Evolutionary conservation across 2,113 vertebrate species (phyloP), one percentile per base, ranked within the genome.

Genomic region (Leptodactylus fuscus): DNA sequence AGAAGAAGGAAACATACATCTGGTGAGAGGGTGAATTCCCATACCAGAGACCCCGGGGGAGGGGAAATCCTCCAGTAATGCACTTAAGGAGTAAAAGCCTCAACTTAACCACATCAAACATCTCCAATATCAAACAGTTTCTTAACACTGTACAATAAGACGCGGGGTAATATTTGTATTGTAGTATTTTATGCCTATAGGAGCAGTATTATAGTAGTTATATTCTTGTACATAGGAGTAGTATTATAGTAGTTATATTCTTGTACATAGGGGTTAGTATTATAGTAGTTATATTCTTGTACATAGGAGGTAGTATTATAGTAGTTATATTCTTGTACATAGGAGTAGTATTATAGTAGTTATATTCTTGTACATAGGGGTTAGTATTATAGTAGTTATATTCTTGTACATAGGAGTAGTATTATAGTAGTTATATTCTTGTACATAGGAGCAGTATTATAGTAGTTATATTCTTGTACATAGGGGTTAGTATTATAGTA

Each of bases 271-370:
- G 51, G 22, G 51, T 18, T 20, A 55, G 22, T 55, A 55, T 55
- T 55, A 55, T 55, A 55, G 51, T 55, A 55, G 51, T 55, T 55
- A 55, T 55, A 55, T 55, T 55, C 51, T n/a, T 55, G 51, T 55
- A 55, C 22, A 55, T 55, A 55, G 51, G 51, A 8, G 51, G 22
- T 20, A 22, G 22, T 55, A 60, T 60, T 60, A 27, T 60, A 27
- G 55, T 60, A 60, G 55, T 60, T 60, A 60, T 60, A 60, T 60
- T 60, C 55, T 60, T 60, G 55, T 60, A 60, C 12, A 60, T 60
- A 60, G 55, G 55, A 4, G 55, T n/a, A 60, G 55, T 60, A 24
- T 60, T 60, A 60, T 27, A 60, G 55, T 60, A 60, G 55, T 60
- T 60, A 60, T 60, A 60, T 27, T 60, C 55, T 27, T 24, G 49